Evolutionary conservation across 2,888 invertebrate genomes (phyloP).

Genomic region (Hirudinaria manillensis): DNA sequence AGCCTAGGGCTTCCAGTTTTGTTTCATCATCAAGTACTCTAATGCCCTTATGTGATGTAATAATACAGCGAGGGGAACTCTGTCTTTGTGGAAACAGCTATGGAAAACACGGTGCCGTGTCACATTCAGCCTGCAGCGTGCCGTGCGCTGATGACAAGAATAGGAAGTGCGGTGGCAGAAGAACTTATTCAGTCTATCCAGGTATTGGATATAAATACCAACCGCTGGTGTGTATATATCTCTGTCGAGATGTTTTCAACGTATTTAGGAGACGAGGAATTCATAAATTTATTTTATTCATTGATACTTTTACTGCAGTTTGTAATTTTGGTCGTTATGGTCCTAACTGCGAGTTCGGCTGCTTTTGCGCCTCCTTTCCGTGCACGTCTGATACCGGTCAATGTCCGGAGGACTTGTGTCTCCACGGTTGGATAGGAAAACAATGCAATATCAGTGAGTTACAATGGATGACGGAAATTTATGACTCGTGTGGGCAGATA

Average conservation of each 20-base stretch:
- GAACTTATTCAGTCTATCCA: constrained; percentile 4
- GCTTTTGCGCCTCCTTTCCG: constrained; percentile 15
- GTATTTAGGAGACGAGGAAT: no score
- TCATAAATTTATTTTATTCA: no score
- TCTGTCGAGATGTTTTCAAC: no score
- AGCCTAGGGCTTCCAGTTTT: background rate
- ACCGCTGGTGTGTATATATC: no score
- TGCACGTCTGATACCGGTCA: constrained; percentile 13
- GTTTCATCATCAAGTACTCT: background rate
- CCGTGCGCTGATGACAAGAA: constrained; percentile 5
- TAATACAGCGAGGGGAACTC: background rate
- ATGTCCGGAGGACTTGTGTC: constrained; percentile 5
- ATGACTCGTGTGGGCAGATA: background rate
- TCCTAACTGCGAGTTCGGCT: constrained; percentile 15
- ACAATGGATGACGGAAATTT: background rate
- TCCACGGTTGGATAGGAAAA: constrained; percentile 18
- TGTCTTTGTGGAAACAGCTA: constrained; percentile 27
- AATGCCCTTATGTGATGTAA: background rate
- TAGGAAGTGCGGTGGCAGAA: constrained; percentile 8
- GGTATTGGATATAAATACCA: background rate
- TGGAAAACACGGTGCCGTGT: constrained; percentile 15
- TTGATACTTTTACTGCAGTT: no score
- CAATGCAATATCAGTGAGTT: constrained; percentile 19
- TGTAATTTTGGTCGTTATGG: constrained; percentile 20
- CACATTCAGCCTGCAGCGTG: background rate